phyloP scores from a whole-genome alignment of 2,888 invertebrate genomes.

The Nycteola revayana region DNA sequence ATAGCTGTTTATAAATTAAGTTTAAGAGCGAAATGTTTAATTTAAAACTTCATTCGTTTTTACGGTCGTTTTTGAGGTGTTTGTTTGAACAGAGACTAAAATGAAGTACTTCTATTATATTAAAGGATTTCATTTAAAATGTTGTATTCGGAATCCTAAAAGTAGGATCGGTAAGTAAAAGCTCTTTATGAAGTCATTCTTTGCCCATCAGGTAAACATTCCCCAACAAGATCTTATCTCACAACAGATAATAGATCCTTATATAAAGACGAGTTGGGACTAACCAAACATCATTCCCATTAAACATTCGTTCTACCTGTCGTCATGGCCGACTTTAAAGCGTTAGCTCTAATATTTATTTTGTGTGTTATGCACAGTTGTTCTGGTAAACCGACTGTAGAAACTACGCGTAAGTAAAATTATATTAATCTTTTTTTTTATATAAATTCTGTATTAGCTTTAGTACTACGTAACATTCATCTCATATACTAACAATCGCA shows the following conservation, averaged over 20 bases:
- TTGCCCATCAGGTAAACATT: slow-evolving; percentile 77
- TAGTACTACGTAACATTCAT: neutral
- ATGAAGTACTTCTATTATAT: too few species aligned
- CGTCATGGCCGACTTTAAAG: slow-evolving; percentile 52
- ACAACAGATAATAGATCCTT: slow-evolving; percentile 59
- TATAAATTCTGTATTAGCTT: neutral
- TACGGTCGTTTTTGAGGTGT: too few species aligned
- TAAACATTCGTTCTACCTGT: slow-evolving; percentile 30
- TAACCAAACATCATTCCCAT: slow-evolving; percentile 54
- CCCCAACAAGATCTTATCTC: slow-evolving; percentile 67
- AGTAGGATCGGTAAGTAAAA: slow-evolving; percentile 42
- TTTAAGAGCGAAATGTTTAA: too few species aligned
- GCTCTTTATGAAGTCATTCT: slow-evolving; percentile 50
- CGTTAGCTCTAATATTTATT: slow-evolving; percentile 38
- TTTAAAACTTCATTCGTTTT: too few species aligned
- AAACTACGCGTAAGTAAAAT: slow-evolving; percentile 53
- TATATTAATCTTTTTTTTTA: neutral
- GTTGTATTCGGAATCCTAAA: too few species aligned
- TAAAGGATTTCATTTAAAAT: too few species aligned
- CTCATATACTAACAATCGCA: slow-evolving; percentile 4
- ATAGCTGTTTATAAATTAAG: too few species aligned
- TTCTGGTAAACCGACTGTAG: slow-evolving; percentile 52
- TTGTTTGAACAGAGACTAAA: too few species aligned
- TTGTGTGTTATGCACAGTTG: slow-evolving; percentile 47
- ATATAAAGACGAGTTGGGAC: slow-evolving; percentile 60